A percentile compares a stretch with the other conserved stretches of the same genome.
Conservation (phyloP, 53 echinoderm and acorn worm species). For the Paracentrotus lividus region DNA sequence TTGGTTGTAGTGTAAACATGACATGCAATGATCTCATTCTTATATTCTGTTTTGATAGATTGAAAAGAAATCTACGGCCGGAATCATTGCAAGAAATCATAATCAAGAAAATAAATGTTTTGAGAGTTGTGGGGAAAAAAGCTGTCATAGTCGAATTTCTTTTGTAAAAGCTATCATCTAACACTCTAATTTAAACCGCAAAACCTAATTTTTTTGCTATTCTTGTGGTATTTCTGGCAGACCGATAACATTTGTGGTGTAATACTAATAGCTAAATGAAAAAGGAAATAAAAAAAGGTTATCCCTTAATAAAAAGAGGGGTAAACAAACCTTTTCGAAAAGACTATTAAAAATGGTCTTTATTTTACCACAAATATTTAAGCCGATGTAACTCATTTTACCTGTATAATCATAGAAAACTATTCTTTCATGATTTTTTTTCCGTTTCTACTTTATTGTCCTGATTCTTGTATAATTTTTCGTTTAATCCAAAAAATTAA, state of each 20-base stretch:
- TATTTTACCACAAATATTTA: no score
- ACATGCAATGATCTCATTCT: neutral
- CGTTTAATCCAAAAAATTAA: no score
- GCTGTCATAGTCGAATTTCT: neutral
- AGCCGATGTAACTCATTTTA: no score
- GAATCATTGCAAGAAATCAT: neutral
- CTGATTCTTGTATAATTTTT: no score
- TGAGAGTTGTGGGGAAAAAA: neutral
- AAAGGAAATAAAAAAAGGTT: neutral
- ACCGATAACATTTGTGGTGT: neutral
- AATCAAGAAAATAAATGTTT: neutral
- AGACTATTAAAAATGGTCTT: no score
- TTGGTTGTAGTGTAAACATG: no score
- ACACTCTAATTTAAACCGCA: neutral
- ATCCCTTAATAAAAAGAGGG: no score
- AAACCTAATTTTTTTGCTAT: conserved; percentile 51
- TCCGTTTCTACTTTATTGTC: no score
- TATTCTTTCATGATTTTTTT: no score
- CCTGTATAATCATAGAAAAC: no score
- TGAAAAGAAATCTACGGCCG: neutral
- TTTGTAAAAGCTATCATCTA: neutral
- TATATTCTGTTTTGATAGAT: neutral
- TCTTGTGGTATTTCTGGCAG: conserved; percentile 10
- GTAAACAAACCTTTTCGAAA: no score
- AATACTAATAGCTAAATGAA: neutral